Conservation (phyloP, 2,797 vertebrate species). For the Eptatretus atami region DNA sequence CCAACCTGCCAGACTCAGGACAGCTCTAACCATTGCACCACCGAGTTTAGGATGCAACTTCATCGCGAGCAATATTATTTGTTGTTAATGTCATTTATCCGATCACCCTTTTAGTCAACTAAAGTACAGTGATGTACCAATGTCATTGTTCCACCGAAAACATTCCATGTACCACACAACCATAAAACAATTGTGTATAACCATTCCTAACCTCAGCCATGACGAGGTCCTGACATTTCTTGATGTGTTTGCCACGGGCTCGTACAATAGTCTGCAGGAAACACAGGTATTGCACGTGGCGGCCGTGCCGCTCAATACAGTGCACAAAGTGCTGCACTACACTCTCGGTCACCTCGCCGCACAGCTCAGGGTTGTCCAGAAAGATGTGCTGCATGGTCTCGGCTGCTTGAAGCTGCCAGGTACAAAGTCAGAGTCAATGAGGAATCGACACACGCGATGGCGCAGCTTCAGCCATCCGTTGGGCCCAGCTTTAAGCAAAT, state of each 20-base stretch:
- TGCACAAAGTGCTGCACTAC: conserved; percentile 84
- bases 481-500: no score
- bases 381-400: conserved; percentile 94
- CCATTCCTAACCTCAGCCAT: conserved; percentile 64
- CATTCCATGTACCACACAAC: no score
- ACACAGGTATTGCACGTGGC: conserved; percentile 81
- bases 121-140: no score
- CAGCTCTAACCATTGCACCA: no score
- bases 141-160: no score
- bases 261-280: conserved; percentile 98
- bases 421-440: background rate
- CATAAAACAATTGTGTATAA: no score
- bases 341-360: conserved; percentile 48
- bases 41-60: no score
- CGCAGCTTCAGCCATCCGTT: no score
- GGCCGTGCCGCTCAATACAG: conserved; percentile 65
- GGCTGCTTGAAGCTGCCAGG: conserved; percentile 41
- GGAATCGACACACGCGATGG: background rate
- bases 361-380: conserved; percentile 79
- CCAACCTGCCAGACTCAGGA: no score
- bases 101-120: no score
- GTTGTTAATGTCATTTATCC: no score
- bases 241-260: conserved; percentile 87
- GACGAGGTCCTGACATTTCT: conserved; percentile 98
- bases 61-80: no score